Percentiles rank a stretch among this genome's conserved stretches.
phyloP scores from a whole-genome alignment of 92 coral and sea anemone genomes.

The Pocillopora meandrina region DNA sequence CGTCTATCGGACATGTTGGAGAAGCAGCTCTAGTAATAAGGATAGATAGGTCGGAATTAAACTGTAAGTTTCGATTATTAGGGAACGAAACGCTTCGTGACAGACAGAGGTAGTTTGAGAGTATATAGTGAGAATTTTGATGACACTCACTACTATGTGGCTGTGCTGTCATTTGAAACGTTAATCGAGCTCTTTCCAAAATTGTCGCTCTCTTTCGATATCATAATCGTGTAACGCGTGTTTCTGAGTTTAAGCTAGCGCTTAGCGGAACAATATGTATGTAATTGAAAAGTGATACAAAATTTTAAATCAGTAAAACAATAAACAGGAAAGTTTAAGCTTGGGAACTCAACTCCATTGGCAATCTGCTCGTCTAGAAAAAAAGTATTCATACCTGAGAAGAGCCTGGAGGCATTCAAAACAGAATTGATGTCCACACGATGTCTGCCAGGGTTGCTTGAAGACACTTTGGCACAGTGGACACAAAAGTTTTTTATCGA shows the following conservation, averaged over 20 bases:
- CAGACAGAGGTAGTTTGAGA: background rate
- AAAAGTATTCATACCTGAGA: background rate
- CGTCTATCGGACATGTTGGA: constrained; percentile 33
- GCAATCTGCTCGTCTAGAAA: background rate
- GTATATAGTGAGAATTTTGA: background rate
- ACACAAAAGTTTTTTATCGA: constrained; percentile 11
- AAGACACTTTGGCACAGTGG: constrained; percentile 22
- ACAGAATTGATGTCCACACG: constrained; percentile 34
- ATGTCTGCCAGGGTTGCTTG: constrained; percentile 35
- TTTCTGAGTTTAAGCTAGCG: no score
- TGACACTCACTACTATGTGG: no score
- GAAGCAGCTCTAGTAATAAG: background rate
- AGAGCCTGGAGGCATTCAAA: constrained; percentile 1
- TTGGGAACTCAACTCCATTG: background rate
- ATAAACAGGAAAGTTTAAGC: no score
- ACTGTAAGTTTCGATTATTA: background rate
- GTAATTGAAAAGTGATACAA: no score
- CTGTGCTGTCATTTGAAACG: no score
- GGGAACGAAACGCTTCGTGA: background rate
- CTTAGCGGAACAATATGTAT: no score
- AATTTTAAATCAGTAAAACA: background rate
- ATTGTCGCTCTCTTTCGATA: no score
- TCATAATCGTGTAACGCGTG: no score
- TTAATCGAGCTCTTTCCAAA: no score
- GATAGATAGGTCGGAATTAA: background rate